Percentiles rank a stretch among this genome's conserved stretches.
phyloP scores from a whole-genome alignment of 2,888 invertebrate species.

The Platycheirus albimanus region DNA sequence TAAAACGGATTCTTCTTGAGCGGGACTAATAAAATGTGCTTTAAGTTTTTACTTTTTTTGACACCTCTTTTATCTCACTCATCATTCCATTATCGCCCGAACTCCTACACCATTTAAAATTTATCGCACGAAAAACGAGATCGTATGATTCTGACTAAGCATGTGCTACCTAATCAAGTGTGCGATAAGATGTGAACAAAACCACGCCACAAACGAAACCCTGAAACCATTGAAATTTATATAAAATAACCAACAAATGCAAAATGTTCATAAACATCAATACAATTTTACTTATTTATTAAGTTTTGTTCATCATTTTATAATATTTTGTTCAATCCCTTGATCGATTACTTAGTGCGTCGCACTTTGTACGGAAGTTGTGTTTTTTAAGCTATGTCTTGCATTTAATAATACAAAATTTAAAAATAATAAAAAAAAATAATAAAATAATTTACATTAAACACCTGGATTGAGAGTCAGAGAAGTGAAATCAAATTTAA shows the following conservation, averaged over 20 bases:
- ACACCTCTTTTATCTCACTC: too few relatives aligned
- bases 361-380: conserved; percentile 63
- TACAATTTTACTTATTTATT: conserved; percentile 32
- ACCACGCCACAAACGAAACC: background rate
- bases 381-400: conserved; percentile 20
- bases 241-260: conserved; percentile 3
- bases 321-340: conserved; percentile 46
- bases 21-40: too few relatives aligned
- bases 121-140: too few relatives aligned
- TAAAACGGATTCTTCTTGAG: too few relatives aligned
- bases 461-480: conserved; percentile 32
- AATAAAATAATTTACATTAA: conserved; percentile 28
- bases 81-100: too few relatives aligned
- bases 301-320: conserved; percentile 32
- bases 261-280: conserved; percentile 24
- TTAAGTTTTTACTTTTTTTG: too few relatives aligned
- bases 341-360: conserved; percentile 48
- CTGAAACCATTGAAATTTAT: background rate
- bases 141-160: too few relatives aligned
- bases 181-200: too few relatives aligned
- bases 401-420: conserved; percentile 13
- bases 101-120: too few relatives aligned
- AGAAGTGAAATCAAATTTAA: conserved; percentile 19
- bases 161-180: too few relatives aligned
- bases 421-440: conserved; percentile 25